Evolutionary conservation across 1,140 invertebrate genomes (phyloP).

Genomic region (Ephestia elutella): DNA sequence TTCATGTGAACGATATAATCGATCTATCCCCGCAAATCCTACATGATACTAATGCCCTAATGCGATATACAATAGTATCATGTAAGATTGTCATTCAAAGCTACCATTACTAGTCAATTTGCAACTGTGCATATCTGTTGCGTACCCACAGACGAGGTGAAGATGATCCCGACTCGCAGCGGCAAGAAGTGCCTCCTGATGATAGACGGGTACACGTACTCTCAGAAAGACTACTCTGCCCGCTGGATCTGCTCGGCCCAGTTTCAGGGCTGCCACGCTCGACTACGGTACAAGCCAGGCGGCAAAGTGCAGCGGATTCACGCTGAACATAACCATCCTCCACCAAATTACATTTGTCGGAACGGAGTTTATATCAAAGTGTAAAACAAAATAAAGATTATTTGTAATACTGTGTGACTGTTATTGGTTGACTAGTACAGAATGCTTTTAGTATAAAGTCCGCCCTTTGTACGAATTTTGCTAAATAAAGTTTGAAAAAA

Average conservation of each 20-base stretch:
- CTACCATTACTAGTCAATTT: neutral
- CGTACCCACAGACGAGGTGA: neutral
- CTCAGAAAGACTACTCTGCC: conserved; percentile 26
- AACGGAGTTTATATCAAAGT: conserved; percentile 19
- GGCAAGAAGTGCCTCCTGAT: conserved; percentile 34
- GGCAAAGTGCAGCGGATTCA: conserved; percentile 8
- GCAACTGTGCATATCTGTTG: neutral
- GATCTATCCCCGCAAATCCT: too few species aligned
- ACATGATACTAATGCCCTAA: too few species aligned
- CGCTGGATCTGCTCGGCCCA: conserved; percentile 28
- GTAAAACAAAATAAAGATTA: neutral
- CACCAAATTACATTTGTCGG: conserved; percentile 19
- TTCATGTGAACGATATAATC: too few species aligned
- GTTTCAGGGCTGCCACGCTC: conserved; percentile 15
- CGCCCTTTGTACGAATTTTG: too few species aligned
- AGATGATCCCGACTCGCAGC: conserved; percentile 27
- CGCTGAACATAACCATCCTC: conserved; percentile 19
- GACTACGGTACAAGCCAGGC: conserved; percentile 11
- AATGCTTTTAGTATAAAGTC: too few species aligned
- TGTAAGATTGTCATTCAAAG: too few species aligned
- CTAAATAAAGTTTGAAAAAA: too few species aligned
- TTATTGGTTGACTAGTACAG: too few species aligned
- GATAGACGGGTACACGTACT: conserved; percentile 35
- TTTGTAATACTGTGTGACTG: too few species aligned
- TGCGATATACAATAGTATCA: too few species aligned